These are phyloP conservation scores for Choristoneura rosaceana DNA, from an alignment of 2,888 invertebrate species.

Conservation along the genomic window DNA sequence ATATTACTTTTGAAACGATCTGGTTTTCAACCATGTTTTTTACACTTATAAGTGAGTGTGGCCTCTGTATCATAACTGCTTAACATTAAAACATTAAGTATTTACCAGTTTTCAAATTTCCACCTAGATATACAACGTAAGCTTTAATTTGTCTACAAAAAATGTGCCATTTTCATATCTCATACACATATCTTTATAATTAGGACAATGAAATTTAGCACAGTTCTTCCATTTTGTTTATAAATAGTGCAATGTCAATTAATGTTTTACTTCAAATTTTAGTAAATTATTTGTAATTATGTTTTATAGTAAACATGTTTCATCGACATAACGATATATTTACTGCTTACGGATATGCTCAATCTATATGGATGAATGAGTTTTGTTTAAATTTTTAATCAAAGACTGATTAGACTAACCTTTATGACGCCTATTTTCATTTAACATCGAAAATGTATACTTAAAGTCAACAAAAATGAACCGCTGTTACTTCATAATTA, in stretches of 20 bases:
- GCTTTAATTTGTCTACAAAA: conserved; percentile 48
- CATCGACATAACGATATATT: conserved; percentile 33
- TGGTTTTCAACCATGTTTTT: conserved; percentile 35
- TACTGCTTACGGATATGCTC: conserved; percentile 63
- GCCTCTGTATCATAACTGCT: conserved; percentile 42
- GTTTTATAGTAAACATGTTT: conserved; percentile 40
- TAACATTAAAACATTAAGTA: conserved; percentile 32
- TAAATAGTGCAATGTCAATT: conserved; percentile 51
- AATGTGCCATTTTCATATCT: conserved; percentile 57
- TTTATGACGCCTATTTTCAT: conserved; percentile 38
- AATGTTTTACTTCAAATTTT: conserved; percentile 45
- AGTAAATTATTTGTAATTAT: conserved; percentile 35
- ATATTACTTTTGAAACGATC: conserved; percentile 8
- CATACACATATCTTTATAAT: conserved; percentile 53
- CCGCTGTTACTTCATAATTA: conserved; percentile 12
- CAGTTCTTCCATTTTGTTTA: conserved; percentile 55
- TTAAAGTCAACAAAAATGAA: conserved; percentile 1
- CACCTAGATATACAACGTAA: conserved; percentile 41
- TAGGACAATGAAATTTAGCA: conserved; percentile 47
- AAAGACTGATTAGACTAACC: conserved; percentile 83
- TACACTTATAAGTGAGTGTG: conserved; percentile 40
- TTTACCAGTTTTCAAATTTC: conserved; percentile 36
- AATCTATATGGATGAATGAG: conserved; percentile 55
- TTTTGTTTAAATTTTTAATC: conserved; percentile 68
- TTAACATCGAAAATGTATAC: conserved; percentile 17